Base-by-base conservation (phyloP, 2,888 invertebrate species). In the Zelleria hepariella region DNA sequence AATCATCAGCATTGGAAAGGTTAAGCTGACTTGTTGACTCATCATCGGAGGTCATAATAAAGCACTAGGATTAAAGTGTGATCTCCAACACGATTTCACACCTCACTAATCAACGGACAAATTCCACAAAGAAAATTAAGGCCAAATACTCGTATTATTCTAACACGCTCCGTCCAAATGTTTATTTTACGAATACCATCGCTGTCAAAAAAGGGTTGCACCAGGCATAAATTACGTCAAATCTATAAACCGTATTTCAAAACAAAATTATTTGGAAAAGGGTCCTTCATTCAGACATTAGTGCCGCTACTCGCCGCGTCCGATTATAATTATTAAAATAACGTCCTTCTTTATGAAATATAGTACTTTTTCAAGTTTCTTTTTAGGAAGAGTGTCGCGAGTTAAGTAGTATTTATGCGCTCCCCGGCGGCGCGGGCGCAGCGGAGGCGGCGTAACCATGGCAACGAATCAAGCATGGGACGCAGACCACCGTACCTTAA, bases 391-490 rank as follows among this genome's bases (percentile, higher is more conserved):
- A 77, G 75, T 79, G 79, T 81, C 82, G 75, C 72, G 78, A 75
- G 71, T 74, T 87, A 86, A 87, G 86, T 79, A 87, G 83, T 87
- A 87, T 88, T 87, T 87, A 88, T 88, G 87, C 77, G 86, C 75
- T 83, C 76, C 80, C 86, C 85, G 82, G 73, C 85, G 65, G 57
- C 24, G 84, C 67, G 84, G 32, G 32, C 32, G 32, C 32, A 15
- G 32, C 75, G 75, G 72, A 77, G 77, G 73, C 69, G 71, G 75
- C 72, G 42, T 10, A 23, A 10, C 25, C 15, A 73, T 66, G 71
- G 68, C 66, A 67, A 71, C 74, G 70, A 74, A 77, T 73, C 73
- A 69, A 72, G 72, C 69, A 72, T 68, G 27, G 42, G 55, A 55
- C 27, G 55, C 55, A 42, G 15, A 42, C 32, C 15, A 42, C 32